phyloP scores from a whole-genome alignment of 2,797 vertebrate genomes.

The Todus mexicanus region DNA sequence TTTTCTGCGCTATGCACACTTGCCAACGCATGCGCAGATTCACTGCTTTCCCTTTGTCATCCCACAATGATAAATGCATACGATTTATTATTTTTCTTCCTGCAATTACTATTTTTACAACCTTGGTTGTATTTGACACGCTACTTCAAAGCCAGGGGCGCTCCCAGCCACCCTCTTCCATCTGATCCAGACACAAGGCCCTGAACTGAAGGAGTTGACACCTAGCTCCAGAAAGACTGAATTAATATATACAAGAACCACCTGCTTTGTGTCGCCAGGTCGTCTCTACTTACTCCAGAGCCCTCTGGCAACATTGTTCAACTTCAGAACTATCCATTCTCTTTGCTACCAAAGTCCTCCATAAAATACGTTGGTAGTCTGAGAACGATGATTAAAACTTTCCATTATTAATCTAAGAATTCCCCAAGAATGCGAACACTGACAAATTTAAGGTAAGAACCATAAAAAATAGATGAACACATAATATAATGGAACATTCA shows the following conservation, averaged over 20 bases:
- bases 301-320: not conserved
- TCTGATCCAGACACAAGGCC: not conserved
- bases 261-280: not conserved
- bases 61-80: not conserved
- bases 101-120: not conserved
- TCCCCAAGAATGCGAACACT: not conserved
- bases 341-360: not conserved
- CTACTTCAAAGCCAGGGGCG: not conserved
- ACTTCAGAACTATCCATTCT: not conserved
- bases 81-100: not conserved
- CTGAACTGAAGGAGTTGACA: not conserved
- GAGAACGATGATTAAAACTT: not conserved
- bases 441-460: constrained; percentile 2
- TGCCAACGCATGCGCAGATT: not conserved
- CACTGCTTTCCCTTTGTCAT: not conserved
- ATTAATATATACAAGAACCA: not conserved
- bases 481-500: not conserved
- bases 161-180: not conserved
- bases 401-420: constrained; percentile 5
- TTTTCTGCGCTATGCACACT: not conserved
- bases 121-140: not conserved
- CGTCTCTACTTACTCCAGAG: not conserved
- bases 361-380: not conserved
- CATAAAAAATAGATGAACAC: constrained; percentile 5
- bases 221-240: not conserved